Evolutionary conservation across 2,113 vertebrate genomes (phyloP), one percentile per base, ranked within the genome.

Genomic region (Corythaixoides concolor): DNA sequence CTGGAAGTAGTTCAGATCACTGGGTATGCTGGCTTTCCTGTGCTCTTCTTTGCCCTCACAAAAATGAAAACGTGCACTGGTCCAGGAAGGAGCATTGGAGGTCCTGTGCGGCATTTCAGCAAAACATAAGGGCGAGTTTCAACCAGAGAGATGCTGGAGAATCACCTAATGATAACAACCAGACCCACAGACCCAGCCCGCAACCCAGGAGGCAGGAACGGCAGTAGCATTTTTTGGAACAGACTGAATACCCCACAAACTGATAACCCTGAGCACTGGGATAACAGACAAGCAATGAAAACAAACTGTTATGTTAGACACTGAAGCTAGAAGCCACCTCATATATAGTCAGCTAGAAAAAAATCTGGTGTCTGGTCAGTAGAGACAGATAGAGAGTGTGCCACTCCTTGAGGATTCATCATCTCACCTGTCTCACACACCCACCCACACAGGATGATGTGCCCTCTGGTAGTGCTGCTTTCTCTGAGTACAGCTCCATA

Each of bases 11-110:
- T 63, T 84, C 41, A 67, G 20, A 50, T 37, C 66, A 68, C 35
- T 30, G 12, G 23, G 47, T 30, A 12, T 17, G 21, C 26, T 39
- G 17, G 35, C 28, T 67, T 73, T 45, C 53, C 41, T 78, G 28
- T 28, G 74, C 35, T 23, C 21, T 62, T 45, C 28, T 47, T 67
- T 13, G 8, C 7, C 5, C 13, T 83, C 53, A 62, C 20, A 68
- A 83, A 73, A 68, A 52, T 15, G 6, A 45, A 88, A n/a, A 19
- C 0, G 1, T 1, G 0, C 26, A 26, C 3, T 33, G 16, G 19
- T 30, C n/a, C 26, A 72, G 22, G 26, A 82, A 14, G 16, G 27
- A 94, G n/a, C 68, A 16, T 33, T 59, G 49, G 11, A 79, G 21
- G 67, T 47, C 37, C 43, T 33, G 21, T 32, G 66, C 62, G 66